phyloP scores from a whole-genome alignment of 2,888 invertebrate species.

The Netelia melanura region DNA sequence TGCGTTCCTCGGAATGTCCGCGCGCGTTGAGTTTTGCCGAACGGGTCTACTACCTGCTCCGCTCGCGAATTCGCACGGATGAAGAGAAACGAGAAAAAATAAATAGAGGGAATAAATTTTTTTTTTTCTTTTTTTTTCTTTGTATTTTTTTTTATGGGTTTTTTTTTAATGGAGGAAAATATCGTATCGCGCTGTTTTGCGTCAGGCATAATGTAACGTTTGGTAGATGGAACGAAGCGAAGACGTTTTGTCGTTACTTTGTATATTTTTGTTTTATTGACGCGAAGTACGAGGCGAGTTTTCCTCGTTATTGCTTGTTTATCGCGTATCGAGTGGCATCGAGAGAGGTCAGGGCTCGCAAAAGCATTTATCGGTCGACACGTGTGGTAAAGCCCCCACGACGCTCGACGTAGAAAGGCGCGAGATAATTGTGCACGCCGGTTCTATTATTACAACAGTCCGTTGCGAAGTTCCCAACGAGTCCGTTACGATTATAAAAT shows the following conservation, averaged over 20 bases:
- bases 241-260: not conserved
- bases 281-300: not conserved
- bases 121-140: too few relatives aligned
- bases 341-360: slow-evolving; percentile 46
- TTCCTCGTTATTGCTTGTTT: slow-evolving; percentile 45
- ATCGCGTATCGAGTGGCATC: slow-evolving; percentile 44
- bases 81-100: not conserved
- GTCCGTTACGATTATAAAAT: slow-evolving; percentile 3
- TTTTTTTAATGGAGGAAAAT: too few relatives aligned
- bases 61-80: not conserved
- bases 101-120: not conserved
- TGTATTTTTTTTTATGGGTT: too few relatives aligned
- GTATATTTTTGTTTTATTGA: not conserved
- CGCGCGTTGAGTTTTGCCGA: slow-evolving; percentile 14
- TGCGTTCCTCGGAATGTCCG: slow-evolving; percentile 15
- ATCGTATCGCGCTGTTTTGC: too few relatives aligned
- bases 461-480: slow-evolving; percentile 21
- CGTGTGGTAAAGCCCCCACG: not conserved
- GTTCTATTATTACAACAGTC: slow-evolving; percentile 29
- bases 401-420: too few relatives aligned
- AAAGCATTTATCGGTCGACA: slow-evolving; percentile 3
- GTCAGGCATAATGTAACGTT: too few relatives aligned
- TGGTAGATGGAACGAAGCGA: too few relatives aligned
- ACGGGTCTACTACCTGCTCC: slow-evolving; percentile 1
- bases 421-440: too few relatives aligned